Evolutionary conservation across 23 tunicate genomes (phyloP), one percentile per base, ranked within the genome.

Genomic region (Trididemnum miniatum): DNA sequence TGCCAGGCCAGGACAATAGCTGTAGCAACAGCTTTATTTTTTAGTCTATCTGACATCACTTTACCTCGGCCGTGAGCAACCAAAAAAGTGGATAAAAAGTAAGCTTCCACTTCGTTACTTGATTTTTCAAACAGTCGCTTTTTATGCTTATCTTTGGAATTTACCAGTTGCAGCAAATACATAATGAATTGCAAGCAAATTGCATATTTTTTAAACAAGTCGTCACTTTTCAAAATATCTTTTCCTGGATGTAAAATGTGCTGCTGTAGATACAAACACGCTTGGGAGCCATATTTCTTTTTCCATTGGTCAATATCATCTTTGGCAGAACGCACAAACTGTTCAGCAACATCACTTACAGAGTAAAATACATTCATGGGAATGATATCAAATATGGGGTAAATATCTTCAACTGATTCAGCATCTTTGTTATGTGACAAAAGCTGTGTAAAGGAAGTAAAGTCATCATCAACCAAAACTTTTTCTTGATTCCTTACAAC

Each of bases 1-100:
- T 90, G 85, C 96, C 96, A 90, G 9, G 89, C 86, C 44, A 90
- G 36, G 15, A 90, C 86, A 33, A 85, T 65, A 2, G 83, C 89
- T n/a, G 51, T 71, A 34, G 96, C 89, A 1, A 85, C 26, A 3
- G 26, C 67, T 24, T 62, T 62, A 24, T 84, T 89, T 65, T 85
- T 90, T 65, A 80, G 25, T 0, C 65, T 40, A 0, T 20, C 31
- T 31, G 96, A 79, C 51, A 84, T 60, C 51, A 34, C 67, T 22
- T 3, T 3, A n/a, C 26, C 5, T 24, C 26, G 15, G 15, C 33
- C 20, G 9, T 2, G 35, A 2, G 20, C 27, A 5, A 54, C 22
- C 29, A 82, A 82, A 49, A 71, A 82, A 2, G 36, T 38, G 20
- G 79, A 71, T 0, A 51, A 15, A 3, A 82, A 35, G 67, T 67